A percentile compares a stretch with the other conserved stretches of the same genome.
Conservation (phyloP, 2,797 vertebrate genomes). For the Rachycentron canadum region DNA sequence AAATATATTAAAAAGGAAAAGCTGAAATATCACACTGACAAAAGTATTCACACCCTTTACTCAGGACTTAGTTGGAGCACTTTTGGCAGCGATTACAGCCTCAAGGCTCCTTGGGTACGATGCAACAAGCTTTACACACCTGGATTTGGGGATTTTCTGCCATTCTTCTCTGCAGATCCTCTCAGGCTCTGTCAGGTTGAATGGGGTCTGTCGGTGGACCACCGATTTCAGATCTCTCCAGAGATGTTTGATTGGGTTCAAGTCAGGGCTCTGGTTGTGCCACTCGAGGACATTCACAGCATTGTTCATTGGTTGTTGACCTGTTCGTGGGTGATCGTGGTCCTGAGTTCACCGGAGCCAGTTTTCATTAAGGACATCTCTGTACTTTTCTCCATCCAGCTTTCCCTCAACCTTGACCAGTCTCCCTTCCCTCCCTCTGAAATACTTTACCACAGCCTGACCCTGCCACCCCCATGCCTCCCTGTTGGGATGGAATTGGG, state of each 20-base stretch:
- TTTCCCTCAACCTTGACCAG: background rate
- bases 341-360: too few relatives aligned
- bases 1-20: background rate
- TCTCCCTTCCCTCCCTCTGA: background rate
- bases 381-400: too few relatives aligned
- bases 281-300: background rate
- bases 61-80: background rate
- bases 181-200: background rate
- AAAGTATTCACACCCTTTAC: background rate
- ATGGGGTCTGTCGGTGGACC: background rate
- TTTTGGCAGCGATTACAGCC: constrained; percentile 22
- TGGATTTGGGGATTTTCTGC: background rate
- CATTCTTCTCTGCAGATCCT: background rate
- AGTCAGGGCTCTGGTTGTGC: background rate
- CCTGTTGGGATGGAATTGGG: too few relatives aligned
- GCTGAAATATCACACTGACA: background rate
- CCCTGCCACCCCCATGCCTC: too few relatives aligned
- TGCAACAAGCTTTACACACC: background rate
- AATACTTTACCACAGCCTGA: background rate
- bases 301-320: background rate
- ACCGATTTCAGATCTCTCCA: background rate
- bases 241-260: background rate
- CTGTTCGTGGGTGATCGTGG: background rate
- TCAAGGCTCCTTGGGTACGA: background rate
- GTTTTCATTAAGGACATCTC: background rate